Percentiles rank a stretch among this genome's conserved stretches.
Conservation (phyloP, 2,888 invertebrate genomes). For the Machimus rusticus region DNA sequence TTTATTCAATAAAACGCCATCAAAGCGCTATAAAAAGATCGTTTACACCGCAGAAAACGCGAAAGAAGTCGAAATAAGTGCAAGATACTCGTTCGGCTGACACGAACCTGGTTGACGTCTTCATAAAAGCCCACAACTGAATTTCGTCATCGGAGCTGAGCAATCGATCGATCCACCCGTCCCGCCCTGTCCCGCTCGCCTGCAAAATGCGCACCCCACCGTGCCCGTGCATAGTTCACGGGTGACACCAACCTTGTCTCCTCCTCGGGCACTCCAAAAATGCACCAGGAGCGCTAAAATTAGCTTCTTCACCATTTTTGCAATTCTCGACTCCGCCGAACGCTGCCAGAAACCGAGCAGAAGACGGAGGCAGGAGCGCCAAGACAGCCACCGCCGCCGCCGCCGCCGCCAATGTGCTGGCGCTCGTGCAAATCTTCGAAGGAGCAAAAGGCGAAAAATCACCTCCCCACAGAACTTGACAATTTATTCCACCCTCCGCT, state of each 20-base stretch:
- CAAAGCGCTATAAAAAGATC: conserved; percentile 34
- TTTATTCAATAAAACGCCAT: conserved; percentile 36
- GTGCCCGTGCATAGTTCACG: not conserved
- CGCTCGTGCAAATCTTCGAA: conserved; percentile 15
- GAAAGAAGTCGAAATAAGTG: conserved; percentile 18
- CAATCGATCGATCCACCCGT: not conserved
- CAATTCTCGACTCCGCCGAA: not conserved
- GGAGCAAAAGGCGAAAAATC: conserved; percentile 18
- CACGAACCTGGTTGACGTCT: conserved; percentile 29
- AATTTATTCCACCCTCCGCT: not conserved
- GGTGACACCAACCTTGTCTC: conserved; percentile 2
- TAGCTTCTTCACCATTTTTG: conserved; percentile 17
- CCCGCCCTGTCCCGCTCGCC: not conserved
- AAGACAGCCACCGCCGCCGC: not conserved
- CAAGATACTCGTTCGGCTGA: conserved; percentile 2
- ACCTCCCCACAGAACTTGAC: not conserved
- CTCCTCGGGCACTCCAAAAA: conserved; percentile 12
- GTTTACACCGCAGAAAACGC: conserved; percentile 7
- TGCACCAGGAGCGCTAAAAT: conserved; percentile 25
- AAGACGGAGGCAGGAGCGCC: not conserved
- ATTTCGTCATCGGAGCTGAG: not conserved
- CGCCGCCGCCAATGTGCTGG: not conserved
- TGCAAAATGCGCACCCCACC: not conserved
- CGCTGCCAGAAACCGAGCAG: not conserved
- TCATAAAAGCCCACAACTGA: conserved; percentile 19